These are phyloP conservation scores for Peromyscus melanophrys DNA, from an alignment of 2,797 vertebrate genomes.

Conservation along the genomic window DNA sequence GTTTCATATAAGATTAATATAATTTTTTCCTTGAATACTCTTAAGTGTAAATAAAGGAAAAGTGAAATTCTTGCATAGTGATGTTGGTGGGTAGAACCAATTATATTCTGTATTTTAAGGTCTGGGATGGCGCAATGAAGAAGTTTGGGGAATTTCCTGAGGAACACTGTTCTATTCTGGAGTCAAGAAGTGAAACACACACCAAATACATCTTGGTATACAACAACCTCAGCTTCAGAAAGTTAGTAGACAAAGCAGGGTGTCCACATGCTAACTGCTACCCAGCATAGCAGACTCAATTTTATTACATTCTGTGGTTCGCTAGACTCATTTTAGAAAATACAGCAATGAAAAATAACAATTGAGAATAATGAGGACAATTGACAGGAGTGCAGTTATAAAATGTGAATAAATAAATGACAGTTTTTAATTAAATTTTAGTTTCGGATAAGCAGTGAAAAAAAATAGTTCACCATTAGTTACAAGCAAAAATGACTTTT, in stretches of 20 bases:
- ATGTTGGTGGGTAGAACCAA: neutral
- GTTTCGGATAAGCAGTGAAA: neutral
- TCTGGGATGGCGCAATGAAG: neutral
- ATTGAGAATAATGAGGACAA: neutral
- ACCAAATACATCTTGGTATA: neutral
- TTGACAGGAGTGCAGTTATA: neutral
- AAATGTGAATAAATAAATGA: neutral
- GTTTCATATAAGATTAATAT: neutral
- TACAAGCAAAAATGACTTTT: neutral
- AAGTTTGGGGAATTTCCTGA: neutral
- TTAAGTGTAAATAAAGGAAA: neutral
- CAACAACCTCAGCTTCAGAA: neutral
- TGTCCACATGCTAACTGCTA: neutral
- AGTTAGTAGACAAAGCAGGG: neutral
- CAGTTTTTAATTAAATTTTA: neutral
- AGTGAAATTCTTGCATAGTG: neutral
- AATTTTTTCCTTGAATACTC: neutral
- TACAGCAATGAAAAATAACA: conserved; percentile 6
- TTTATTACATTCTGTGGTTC: neutral
- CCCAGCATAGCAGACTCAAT: neutral
- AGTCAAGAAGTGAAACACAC: neutral
- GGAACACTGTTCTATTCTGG: neutral
- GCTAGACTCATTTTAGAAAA: neutral
- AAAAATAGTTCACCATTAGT: neutral
- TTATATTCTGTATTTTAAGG: neutral